phyloP scores from a whole-genome alignment of 2,113 vertebrate species.

The Xyrauchen texanus region DNA sequence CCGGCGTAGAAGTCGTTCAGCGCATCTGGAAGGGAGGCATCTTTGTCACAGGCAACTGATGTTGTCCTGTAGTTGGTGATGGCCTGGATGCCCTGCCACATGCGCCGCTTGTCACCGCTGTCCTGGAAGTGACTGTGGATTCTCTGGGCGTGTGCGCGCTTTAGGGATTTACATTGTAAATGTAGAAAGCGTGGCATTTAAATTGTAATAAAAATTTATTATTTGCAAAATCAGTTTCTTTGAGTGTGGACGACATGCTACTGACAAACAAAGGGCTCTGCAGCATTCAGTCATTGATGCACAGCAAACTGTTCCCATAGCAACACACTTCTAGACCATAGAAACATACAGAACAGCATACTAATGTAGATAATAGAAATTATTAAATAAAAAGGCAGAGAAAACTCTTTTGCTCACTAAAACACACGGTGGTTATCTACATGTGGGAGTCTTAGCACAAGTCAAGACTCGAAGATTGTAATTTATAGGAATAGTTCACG shows the following conservation, averaged over 20 bases:
- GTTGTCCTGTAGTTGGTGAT: too few species aligned
- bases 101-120: too few species aligned
- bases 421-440: not conserved
- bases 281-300: not conserved
- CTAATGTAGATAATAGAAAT: constrained; percentile 22
- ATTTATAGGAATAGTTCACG: not conserved
- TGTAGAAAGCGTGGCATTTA: not conserved
- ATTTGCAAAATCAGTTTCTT: not conserved
- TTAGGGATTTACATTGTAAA: not conserved
- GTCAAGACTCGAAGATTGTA: too few species aligned
- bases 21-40: too few species aligned
- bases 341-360: constrained; percentile 26
- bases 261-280: not conserved
- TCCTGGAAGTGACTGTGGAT: too few species aligned
- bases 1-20: too few species aligned
- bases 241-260: not conserved
- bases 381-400: not conserved
- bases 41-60: too few species aligned
- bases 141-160: too few species aligned
- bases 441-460: not conserved
- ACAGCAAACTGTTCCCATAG: constrained; percentile 49
- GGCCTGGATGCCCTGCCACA: too few species aligned
- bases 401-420: not conserved
- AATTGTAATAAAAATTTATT: not conserved
- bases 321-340: constrained; percentile 48